phyloP scores from a whole-genome alignment of 2,888 invertebrate species.

The Tillus elongatus region DNA sequence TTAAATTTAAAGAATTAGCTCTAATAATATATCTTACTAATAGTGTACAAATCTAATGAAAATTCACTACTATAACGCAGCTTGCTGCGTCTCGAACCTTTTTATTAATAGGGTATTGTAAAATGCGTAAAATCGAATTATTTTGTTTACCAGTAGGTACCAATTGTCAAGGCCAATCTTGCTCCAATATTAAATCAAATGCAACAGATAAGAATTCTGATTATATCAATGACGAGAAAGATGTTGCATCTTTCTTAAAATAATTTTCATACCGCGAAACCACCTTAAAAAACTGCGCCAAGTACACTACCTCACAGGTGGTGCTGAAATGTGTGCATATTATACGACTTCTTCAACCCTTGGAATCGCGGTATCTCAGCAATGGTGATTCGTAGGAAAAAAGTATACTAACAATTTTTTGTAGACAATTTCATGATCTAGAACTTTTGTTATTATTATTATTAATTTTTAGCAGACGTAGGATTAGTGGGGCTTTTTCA shows the following conservation, averaged over 20 bases:
- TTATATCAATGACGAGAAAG: background rate
- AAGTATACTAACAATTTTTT: background rate
- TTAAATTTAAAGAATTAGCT: too few species aligned
- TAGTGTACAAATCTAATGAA: too few species aligned
- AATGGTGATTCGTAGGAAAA: conserved; percentile 5
- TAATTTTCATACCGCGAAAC: conserved; percentile 1
- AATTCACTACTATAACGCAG: too few species aligned
- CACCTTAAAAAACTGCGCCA: conserved; percentile 9
- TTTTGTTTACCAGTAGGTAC: conserved; percentile 20
- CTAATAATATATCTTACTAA: too few species aligned
- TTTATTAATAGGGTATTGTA: conserved; percentile 6
- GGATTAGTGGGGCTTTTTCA: conserved; percentile 10
- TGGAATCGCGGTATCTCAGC: conserved; percentile 7
- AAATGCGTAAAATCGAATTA: conserved; percentile 19
- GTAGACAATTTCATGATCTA: conserved; percentile 7
- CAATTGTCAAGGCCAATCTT: too few species aligned
- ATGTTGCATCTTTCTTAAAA: background rate
- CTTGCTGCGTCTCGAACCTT: too few species aligned
- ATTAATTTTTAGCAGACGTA: conserved; percentile 6
- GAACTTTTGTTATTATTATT: conserved; percentile 5
- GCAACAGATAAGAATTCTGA: too few species aligned
- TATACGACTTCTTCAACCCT: background rate
- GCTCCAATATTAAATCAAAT: conserved; percentile 13
- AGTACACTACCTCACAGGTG: too few species aligned
- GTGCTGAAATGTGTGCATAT: conserved; percentile 7